Base-by-base conservation (phyloP, 2,888 invertebrate species). In the Ashinkailepas kermadecensis region DNA sequence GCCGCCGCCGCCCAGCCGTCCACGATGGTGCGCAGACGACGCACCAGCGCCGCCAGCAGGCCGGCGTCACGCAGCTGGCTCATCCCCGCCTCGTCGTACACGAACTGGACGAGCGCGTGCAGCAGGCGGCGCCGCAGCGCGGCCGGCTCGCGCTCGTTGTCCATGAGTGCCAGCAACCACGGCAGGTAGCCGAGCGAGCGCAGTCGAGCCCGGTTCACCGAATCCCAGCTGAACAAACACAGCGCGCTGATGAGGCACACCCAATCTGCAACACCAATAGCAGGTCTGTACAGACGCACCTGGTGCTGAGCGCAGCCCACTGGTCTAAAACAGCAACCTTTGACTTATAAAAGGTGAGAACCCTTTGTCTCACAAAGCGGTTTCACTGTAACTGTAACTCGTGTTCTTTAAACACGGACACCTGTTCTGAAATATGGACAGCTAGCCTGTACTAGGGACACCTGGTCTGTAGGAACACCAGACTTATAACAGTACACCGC, bases 31-130 rank as follows among this genome's bases (percentile, higher is more conserved):
- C 56, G 54, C 58, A 79, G 58, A 12, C 79, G 79, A 4, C 25
- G 11, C 15, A 79, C 79, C 23, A 79, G 58, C 23, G 58, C 58
- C 12, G 58, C 58, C 9, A 58, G 11, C 79, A 79, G 79, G 25
- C 79, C 79, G 58, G 79, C 79, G 13, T 12, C 12, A 8, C 54
- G 56, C 79, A 79, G n/a, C 79, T 79, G 79, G 7, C 7, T 58
- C 18, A 79, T 23, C 15, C 79, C 79, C 13, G 79, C 23, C 23
- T 59, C 58, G 25, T 79, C 79, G 79, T 79, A 79, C 13, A 79
- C 58, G 58, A 79, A 79, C 79, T 79, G 79, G 79, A 58, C 58
- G 23, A 79, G 79, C 13, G 79, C 79, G 79, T 79, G 79, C 58
- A 79, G 58, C 23, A 79, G 58, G 8, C 79, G 79, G 23, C 79